phyloP scores from a whole-genome alignment of 2,888 invertebrate genomes.

The Malthinus seriepunctatus region DNA sequence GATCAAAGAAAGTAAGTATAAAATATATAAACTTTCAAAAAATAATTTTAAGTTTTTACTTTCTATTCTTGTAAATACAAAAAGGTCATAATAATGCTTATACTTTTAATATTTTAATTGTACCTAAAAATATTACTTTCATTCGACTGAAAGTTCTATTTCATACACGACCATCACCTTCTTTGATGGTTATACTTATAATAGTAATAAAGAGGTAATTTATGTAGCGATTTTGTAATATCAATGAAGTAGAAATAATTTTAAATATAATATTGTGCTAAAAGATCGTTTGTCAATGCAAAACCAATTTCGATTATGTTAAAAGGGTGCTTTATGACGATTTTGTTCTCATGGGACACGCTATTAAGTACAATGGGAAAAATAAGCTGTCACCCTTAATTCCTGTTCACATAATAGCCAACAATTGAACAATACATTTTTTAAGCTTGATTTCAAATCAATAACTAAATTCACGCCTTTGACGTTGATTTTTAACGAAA shows the following conservation, averaged over 20 bases:
- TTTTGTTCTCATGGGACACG: constrained; percentile 10
- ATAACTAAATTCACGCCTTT: too few relatives aligned
- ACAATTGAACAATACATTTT: not conserved
- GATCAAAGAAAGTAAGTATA: constrained; percentile 11
- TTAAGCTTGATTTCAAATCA: not conserved
- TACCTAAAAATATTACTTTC: constrained; percentile 10
- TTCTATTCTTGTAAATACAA: constrained; percentile 10
- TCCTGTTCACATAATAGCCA: not conserved
- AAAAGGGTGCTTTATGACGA: not conserved
- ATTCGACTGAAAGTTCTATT: constrained; percentile 9
- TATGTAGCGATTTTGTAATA: not conserved
- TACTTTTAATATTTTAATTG: constrained; percentile 10
- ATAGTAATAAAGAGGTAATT: not conserved
- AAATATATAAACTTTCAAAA: constrained; percentile 12
- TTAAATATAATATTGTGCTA: not conserved
- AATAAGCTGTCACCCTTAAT: constrained; percentile 17
- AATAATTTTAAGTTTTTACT: constrained; percentile 13
- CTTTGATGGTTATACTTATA: too few relatives aligned
- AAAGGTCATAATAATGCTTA: constrained; percentile 15
- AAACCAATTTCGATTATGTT: constrained; percentile 12
- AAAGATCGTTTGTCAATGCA: constrained; percentile 7
- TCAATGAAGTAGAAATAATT: constrained; percentile 10
- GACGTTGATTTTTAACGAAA: too few relatives aligned
- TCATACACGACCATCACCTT: constrained; percentile 4
- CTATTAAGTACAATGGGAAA: constrained; percentile 7